Base-by-base conservation (phyloP, 2,797 vertebrate genomes). In the Dendrocincla tyrannina region DNA sequence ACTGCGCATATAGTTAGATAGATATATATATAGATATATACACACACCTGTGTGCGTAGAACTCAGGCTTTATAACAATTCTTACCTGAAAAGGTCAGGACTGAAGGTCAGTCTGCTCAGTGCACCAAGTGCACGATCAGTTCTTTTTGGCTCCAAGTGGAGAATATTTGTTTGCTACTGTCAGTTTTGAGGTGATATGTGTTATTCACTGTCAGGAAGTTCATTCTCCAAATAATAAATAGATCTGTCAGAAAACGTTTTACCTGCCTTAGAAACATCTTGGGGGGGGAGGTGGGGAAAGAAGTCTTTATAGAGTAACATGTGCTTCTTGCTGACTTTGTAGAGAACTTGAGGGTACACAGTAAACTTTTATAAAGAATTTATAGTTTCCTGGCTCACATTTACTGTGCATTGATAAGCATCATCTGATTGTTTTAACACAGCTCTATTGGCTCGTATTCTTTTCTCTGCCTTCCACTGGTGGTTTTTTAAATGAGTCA, bases 321-420 rank as follows among this genome's bases (percentile, higher is more conserved):
- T 14, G 22, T 59, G 52, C 81, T 97, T 97, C 93, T 96, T 97
- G 87, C 82, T 39, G 55, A 87, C 81, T 89, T 89, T 70, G 37
- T 41, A 67, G 94, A 94, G 80, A 93, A 62, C 84, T 90, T 92
- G 67, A 93, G 74, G 62, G 33, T 83, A 83, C n/a, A 16, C 55
- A 59, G 83, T 97, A 90, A 93, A 91, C 76, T 94, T 95, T 90
- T 69, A 91, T 96, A 95, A 96, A 80, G 88, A 86, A 81, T 96
- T 97, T 96, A 95, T 95, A 62, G 84, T 83, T 92, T 73, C 92
- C 95, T 93, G 77, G 52, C 42, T 84, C 82, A 69, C 39, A 1
- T 87, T 91, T 96, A 91, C 70, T 53, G 25, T 42, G 35, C 35
- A 74, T 86, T 89, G 91, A 89, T 95, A 92, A 95, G 85, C 95